These are phyloP conservation scores for Leucoptera coffeella DNA, from an alignment of 2,888 invertebrate species.

Conservation along the genomic window DNA sequence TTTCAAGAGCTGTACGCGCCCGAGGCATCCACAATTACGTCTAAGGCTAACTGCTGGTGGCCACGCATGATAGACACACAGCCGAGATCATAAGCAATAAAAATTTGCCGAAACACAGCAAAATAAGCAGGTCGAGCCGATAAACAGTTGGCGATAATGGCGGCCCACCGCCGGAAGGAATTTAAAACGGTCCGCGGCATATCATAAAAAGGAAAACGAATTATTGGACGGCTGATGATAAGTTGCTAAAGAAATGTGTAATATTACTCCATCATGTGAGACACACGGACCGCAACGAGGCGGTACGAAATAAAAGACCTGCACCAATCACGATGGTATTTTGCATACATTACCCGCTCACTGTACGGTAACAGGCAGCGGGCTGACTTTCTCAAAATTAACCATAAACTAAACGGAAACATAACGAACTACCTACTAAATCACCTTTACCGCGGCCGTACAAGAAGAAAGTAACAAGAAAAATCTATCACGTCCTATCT, in stretches of 20 bases:
- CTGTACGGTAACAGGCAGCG: too few relatives aligned
- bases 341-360: conserved; percentile 37
- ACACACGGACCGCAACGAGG: conserved; percentile 18
- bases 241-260: conserved; percentile 10
- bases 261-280: conserved; percentile 13
- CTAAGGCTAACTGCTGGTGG: too few relatives aligned
- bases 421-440: too few relatives aligned
- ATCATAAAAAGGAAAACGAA: conserved; percentile 2
- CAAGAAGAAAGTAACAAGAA: too few relatives aligned
- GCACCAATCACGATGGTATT: conserved; percentile 35
- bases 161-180: background rate
- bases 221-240: too few relatives aligned
- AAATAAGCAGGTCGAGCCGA: too few relatives aligned
- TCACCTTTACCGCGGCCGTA: too few relatives aligned
- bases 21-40: background rate
- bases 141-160: background rate
- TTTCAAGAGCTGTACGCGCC: conserved; percentile 14
- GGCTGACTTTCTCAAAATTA: conserved; percentile 38
- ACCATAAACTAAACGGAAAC: conserved; percentile 40
- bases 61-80: conserved; percentile 9
- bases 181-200: background rate
- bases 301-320: conserved; percentile 17
- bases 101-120: too few relatives aligned
- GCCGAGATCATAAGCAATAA: conserved; percentile 2
- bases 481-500: too few relatives aligned